Percentiles rank a stretch among this genome's conserved stretches.
Conservation (phyloP, 2,888 invertebrate genomes). For the Hydrotaea diabolus region DNA sequence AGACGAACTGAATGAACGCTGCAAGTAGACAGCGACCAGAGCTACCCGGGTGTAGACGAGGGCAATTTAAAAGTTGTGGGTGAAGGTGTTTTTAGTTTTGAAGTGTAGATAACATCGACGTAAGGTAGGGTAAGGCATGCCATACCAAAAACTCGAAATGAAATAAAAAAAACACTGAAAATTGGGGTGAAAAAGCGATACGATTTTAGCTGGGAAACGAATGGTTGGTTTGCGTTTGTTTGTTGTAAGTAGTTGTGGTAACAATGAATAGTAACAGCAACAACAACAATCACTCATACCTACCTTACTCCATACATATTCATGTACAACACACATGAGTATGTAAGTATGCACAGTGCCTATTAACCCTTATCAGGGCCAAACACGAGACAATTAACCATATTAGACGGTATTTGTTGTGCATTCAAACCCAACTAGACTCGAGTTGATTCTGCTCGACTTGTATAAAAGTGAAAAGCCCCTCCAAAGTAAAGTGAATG, state of each 20-base stretch:
- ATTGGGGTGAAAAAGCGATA: neutral
- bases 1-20: no score
- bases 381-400: conserved; percentile 61
- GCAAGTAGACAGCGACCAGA: neutral
- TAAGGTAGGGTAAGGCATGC: neutral
- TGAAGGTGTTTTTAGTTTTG: conserved; percentile 49
- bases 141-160: neutral
- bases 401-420: conserved; percentile 44
- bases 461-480: neutral
- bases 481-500: neutral
- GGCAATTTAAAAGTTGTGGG: conserved; percentile 39
- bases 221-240: neutral
- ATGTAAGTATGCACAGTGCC: neutral
- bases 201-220: neutral
- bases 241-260: neutral
- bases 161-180: neutral
- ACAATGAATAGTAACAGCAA: neutral
- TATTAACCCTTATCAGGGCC: conserved; percentile 64
- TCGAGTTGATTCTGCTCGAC: neutral
- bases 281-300: neutral
- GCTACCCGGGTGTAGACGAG: no score
- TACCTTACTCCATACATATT: no score
- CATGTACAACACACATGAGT: neutral
- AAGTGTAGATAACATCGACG: conserved; percentile 31
- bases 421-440: neutral